A percentile compares a stretch with the other conserved stretches of the same genome.
Evolutionary conservation across 2,888 invertebrate genomes (phyloP).

Genomic region (Epicampocera succincta): DNA sequence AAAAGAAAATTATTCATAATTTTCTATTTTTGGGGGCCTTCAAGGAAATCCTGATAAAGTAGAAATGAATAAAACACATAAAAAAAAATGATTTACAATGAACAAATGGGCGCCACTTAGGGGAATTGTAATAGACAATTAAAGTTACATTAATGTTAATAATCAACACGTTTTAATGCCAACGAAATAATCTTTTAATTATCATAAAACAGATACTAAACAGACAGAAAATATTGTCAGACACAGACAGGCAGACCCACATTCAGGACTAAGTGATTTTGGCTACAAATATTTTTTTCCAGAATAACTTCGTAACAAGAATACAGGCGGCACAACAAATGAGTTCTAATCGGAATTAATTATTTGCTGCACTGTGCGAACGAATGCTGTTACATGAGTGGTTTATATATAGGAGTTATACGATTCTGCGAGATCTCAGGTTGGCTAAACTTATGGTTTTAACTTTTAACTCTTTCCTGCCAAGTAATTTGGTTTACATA

Average conservation of each 20-base stretch:
- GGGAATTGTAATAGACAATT: constrained; percentile 58
- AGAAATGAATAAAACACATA: constrained; percentile 1
- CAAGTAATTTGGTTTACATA: no score
- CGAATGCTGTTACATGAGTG: no score
- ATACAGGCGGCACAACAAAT: constrained; percentile 28
- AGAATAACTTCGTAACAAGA: no score
- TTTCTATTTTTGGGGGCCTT: constrained; percentile 28
- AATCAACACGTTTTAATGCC: constrained; percentile 31
- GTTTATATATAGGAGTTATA: no score
- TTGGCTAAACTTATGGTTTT: no score
- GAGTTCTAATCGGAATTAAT: background rate
- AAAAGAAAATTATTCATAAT: constrained; percentile 31
- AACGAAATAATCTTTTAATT: constrained; percentile 32
- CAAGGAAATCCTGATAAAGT: constrained; percentile 49
- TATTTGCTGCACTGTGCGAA: no score
- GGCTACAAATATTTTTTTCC: background rate
- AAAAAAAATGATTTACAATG: constrained; percentile 54
- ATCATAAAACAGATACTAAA: background rate
- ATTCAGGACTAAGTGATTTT: background rate
- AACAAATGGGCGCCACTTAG: constrained; percentile 58
- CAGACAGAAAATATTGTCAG: constrained; percentile 15
- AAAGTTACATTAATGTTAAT: constrained; percentile 59
- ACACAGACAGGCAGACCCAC: no score
- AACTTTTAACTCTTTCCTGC: no score
- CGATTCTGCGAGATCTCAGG: no score